These are phyloP conservation scores for Neostethus bicornis DNA, from an alignment of 2,797 vertebrate genomes.

Conservation along the genomic window DNA sequence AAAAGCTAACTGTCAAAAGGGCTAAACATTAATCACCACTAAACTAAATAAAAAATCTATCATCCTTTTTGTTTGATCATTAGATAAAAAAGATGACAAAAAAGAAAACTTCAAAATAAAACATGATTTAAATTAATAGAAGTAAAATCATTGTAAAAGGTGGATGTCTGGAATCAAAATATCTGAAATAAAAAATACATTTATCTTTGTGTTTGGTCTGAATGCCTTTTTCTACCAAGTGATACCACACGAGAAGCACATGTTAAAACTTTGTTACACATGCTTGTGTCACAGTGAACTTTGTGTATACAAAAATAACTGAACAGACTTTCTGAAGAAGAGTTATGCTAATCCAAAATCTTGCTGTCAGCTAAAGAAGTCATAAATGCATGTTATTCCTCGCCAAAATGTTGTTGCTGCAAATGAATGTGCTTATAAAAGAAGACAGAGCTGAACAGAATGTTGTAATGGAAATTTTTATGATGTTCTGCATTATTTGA, in stretches of 20 bases:
- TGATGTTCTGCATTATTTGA: conserved; percentile 28
- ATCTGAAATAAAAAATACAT: conserved; percentile 60
- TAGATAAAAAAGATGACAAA: background rate
- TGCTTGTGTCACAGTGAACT: conserved; percentile 7
- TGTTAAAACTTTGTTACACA: conserved; percentile 20
- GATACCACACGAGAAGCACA: conserved; percentile 33
- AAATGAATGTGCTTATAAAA: conserved; percentile 11
- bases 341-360: conserved; percentile 14
- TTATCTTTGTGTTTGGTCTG: conserved; percentile 46
- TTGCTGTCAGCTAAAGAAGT: conserved; percentile 11
- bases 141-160: conserved; percentile 58
- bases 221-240: conserved; percentile 45
- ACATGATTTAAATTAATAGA: too few species aligned
- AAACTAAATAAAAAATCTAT: conserved; percentile 6
- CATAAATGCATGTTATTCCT: conserved; percentile 8
- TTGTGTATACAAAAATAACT: conserved; percentile 47
- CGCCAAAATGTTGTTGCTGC: conserved; percentile 10
- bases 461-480: conserved; percentile 26
- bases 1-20: background rate
- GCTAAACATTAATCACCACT: conserved; percentile 4
- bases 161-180: conserved; percentile 59
- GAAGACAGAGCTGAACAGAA: conserved; percentile 13
- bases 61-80: conserved; percentile 1
- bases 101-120: background rate
- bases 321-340: conserved; percentile 23